Conservation (phyloP, 30 jellyfish, hydroid and myxozoan genomes). For the Morbakka virulenta region DNA sequence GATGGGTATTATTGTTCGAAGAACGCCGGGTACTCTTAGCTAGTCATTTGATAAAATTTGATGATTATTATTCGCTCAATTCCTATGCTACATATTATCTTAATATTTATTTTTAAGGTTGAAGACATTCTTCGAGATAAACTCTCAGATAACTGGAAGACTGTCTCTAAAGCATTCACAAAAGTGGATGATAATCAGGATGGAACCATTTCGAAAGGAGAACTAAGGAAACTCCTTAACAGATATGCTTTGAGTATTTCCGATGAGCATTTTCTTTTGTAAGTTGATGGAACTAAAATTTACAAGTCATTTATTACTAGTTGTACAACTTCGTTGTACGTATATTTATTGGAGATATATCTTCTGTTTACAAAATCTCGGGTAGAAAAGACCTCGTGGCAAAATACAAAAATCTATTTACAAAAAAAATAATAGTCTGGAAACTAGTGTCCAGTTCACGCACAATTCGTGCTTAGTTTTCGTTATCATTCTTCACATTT, state of each 20-base stretch:
- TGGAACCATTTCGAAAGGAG: constrained; percentile 46
- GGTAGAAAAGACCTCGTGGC: no score
- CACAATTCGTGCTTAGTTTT: no score
- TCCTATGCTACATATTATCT: not conserved
- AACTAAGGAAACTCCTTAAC: constrained; percentile 15
- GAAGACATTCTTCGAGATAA: constrained; percentile 49
- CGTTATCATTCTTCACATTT: no score
- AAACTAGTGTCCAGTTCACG: no score
- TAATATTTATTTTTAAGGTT: not conserved
- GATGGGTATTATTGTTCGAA: no score
- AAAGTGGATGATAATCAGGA: constrained; percentile 49
- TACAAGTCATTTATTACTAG: not conserved
- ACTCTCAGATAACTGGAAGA: constrained; percentile 57
- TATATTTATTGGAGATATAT: no score
- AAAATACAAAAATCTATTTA: no score
- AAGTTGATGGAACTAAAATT: not conserved
- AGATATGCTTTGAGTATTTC: constrained; percentile 36
- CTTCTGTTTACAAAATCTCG: no score
- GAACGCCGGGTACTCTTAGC: no score
- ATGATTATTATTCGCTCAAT: not conserved
- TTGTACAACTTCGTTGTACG: no score
- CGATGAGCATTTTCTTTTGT: constrained; percentile 47
- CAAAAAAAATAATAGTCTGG: no score
- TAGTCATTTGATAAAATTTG: no score
- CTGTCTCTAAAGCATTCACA: constrained; percentile 40